Evolutionary conservation across 2,113 vertebrate species (phyloP), one percentile per base, ranked within the genome.

Genomic region (Pelmatolapia mariae): DNA sequence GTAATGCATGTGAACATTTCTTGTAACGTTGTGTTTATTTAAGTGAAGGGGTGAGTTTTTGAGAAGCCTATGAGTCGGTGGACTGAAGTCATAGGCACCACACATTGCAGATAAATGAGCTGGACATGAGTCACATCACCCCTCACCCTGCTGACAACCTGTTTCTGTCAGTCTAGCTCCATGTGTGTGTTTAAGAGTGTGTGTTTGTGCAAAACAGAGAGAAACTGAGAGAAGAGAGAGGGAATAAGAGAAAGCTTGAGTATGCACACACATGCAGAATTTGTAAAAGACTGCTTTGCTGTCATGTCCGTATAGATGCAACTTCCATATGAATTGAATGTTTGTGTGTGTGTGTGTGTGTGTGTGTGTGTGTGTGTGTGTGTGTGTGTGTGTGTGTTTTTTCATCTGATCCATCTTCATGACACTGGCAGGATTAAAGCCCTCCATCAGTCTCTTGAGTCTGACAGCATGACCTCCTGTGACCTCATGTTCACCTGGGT

Each of bases 321-420:
- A 10, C 26, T 52, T 71, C 5, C 1, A 26, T 24, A 5, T 6
- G 53, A 24, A 78, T 66, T 15, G 56, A 22, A 31, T 66, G 18
- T 36, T 2, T 81, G 22, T 68, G 57, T 24, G 50, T 71, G 11
- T 85, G 26, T 78, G 13, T 16, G 10, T 43, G 66, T 26, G 36
- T 45, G 12, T 80, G 29, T 61, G 78, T 53, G 47, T 79, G 29
- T 31, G 19, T 52, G 59, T 29, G 29, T 66, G 12, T 66, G 22
- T 85, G 40, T 57, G 47, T 15, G 9, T 26, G 78, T 36, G 45
- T 59, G 11, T 78, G 13, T 63, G 81, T 95, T 63, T 91, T 92
- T 96, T 94, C 89, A 93, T 96, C 93, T 95, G 95, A 96, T 95
- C 92, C 95, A 95, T 97, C 97, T 95, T 97, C 94, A 90, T 97